Evolutionary conservation across 2,113 vertebrate species (phyloP).

Genomic region (Eulacestoma nigropectus): DNA sequence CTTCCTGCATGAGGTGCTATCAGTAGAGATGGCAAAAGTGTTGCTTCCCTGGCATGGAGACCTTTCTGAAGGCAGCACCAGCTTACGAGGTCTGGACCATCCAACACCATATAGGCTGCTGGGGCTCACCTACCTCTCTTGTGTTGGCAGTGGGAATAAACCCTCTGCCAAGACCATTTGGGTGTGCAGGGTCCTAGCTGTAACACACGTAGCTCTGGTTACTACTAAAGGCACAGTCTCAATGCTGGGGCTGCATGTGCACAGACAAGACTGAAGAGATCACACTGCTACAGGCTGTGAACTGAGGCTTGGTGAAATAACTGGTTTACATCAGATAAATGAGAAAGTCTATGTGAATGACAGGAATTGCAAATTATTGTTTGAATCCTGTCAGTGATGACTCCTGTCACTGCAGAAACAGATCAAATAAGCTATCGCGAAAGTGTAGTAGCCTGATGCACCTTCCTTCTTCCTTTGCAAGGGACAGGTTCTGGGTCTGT

Average conservation of each 20-base stretch:
- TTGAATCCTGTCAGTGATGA: background rate
- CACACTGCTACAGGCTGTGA: background rate
- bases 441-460: background rate
- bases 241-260: background rate
- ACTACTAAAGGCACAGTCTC: background rate
- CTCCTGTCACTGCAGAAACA: background rate
- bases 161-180: background rate
- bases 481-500: background rate
- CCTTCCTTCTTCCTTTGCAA: background rate
- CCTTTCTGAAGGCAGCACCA: background rate
- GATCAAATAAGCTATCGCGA: accelerated
- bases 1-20: conserved; percentile 12
- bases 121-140: background rate
- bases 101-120: background rate
- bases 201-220: background rate
- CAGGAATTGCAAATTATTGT: background rate
- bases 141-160: background rate
- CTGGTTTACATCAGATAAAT: background rate
- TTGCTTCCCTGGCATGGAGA: background rate
- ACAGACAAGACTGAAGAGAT: background rate
- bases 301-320: background rate
- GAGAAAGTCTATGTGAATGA: background rate
- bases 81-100: background rate
- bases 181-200: background rate
- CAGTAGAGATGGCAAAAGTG: background rate